Percentiles rank a stretch among this genome's conserved stretches.
phyloP scores from a whole-genome alignment of 2,113 vertebrate species.

The Ciconia maguari region DNA sequence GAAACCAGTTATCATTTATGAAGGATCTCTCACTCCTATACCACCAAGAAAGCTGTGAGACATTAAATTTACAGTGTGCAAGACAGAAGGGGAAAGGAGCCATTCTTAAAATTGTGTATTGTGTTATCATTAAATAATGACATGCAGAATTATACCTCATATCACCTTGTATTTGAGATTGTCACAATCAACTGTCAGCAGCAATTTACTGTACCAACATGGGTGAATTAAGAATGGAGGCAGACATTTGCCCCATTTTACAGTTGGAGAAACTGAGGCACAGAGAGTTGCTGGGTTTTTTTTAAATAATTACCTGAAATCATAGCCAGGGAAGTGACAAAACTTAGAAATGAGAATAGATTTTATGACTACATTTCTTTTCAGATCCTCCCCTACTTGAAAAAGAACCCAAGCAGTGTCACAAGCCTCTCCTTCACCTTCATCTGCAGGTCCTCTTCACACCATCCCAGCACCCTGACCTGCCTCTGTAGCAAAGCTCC shows the following conservation, averaged over 20 bases:
- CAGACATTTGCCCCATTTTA: neutral
- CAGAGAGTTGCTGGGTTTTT: rapidly evolving
- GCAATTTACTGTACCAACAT: neutral
- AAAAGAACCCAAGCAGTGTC: neutral
- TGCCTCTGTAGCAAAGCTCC: neutral
- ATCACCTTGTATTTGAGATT: neutral
- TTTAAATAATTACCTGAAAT: neutral
- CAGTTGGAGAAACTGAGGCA: neutral
- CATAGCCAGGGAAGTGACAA: neutral
- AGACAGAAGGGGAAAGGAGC: neutral
- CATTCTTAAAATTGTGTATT: neutral
- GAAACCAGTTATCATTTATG: neutral
- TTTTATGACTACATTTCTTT: neutral
- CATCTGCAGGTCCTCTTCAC: neutral
- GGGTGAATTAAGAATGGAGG: neutral
- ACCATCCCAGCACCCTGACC: neutral
- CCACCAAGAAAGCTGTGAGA: neutral
- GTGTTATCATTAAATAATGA: neutral
- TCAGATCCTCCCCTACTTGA: neutral
- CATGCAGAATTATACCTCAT: neutral
- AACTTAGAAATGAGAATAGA: neutral
- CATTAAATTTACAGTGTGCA: neutral
- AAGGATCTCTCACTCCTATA: neutral
- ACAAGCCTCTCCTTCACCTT: neutral
- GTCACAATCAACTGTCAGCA: neutral